phyloP scores from a whole-genome alignment of 2,797 vertebrate genomes.

The Philypnodon macrostomus region DNA sequence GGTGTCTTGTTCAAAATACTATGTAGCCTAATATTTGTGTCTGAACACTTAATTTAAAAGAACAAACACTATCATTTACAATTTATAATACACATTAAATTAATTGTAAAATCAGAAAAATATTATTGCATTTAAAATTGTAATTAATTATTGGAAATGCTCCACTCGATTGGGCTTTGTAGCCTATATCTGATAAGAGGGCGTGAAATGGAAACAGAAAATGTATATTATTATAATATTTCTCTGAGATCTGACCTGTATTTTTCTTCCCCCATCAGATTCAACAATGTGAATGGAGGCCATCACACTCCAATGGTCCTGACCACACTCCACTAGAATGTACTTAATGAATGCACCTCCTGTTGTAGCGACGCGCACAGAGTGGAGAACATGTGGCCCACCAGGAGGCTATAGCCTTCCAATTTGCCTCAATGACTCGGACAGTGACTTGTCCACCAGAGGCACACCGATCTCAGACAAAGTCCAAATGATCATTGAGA shows the following conservation, averaged over 20 bases:
- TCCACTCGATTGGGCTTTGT: too few species aligned
- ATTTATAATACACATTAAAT: too few species aligned
- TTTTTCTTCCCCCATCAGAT: slow-evolving; percentile 58
- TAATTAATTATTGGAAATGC: too few species aligned
- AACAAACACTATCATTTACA: too few species aligned
- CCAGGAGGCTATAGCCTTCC: slow-evolving; percentile 85
- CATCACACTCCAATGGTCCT: slow-evolving; percentile 54
- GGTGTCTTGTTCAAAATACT: too few species aligned
- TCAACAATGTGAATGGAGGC: slow-evolving; percentile 65
- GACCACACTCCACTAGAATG: slow-evolving; percentile 85
- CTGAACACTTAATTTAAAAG: background rate
- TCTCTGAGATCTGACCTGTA: slow-evolving; percentile 16
- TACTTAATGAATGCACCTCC: slow-evolving; percentile 93
- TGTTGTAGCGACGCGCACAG: slow-evolving; percentile 85
- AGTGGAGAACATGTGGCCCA: slow-evolving; percentile 88
- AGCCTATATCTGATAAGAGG: background rate
- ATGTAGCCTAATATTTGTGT: too few species aligned
- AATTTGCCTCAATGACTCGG: slow-evolving; percentile 85
- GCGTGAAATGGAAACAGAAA: background rate
- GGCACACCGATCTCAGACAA: slow-evolving; percentile 81
- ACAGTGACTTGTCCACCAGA: slow-evolving; percentile 72
- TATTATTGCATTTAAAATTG: too few species aligned
- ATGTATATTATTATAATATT: background rate
- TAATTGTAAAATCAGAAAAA: too few species aligned
- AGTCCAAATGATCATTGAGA: slow-evolving; percentile 93